Percentiles rank a stretch among this genome's conserved stretches.
These are phyloP conservation scores for Crocodylus rhombifer DNA, from an alignment of 2,797 vertebrate species.

Conservation along the genomic window DNA sequence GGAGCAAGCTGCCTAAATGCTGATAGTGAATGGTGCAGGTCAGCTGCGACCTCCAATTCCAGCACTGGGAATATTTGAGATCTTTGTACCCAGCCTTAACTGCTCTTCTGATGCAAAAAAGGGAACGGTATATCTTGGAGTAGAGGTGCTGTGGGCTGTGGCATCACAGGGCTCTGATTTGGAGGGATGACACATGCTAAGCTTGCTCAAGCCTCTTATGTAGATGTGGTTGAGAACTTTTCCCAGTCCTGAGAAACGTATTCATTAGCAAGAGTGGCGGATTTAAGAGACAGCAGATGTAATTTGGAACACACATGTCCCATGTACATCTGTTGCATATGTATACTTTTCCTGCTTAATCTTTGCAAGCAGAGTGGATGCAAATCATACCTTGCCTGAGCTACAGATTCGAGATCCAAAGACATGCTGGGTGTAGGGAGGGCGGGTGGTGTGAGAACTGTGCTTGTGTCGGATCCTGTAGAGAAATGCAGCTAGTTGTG, in stretches of 20 bases:
- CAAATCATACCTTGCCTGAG: neutral
- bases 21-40: slow-evolving; percentile 55
- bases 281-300: neutral
- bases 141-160: slow-evolving; percentile 54
- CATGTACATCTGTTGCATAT: neutral
- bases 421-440: neutral
- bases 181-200: slow-evolving; percentile 32
- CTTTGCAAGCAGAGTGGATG: too few relatives aligned
- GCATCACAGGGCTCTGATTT: slow-evolving; percentile 61
- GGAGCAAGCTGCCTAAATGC: slow-evolving; percentile 55
- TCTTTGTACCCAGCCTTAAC: slow-evolving; percentile 70
- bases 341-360: neutral
- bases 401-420: neutral
- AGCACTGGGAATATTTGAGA: slow-evolving; percentile 42
- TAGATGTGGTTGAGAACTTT: slow-evolving; percentile 11
- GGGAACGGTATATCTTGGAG: slow-evolving; percentile 20
- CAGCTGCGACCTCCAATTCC: slow-evolving; percentile 65
- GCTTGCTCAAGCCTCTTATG: slow-evolving; percentile 29
- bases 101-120: slow-evolving; percentile 73
- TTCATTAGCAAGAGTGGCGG: fast-evolving
- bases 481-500: neutral
- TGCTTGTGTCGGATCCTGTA: neutral
- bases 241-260: neutral
- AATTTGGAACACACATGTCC: neutral
- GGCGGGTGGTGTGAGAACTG: neutral